Conservation (phyloP, 2,888 invertebrate genomes). For the Cistogaster globosa region DNA sequence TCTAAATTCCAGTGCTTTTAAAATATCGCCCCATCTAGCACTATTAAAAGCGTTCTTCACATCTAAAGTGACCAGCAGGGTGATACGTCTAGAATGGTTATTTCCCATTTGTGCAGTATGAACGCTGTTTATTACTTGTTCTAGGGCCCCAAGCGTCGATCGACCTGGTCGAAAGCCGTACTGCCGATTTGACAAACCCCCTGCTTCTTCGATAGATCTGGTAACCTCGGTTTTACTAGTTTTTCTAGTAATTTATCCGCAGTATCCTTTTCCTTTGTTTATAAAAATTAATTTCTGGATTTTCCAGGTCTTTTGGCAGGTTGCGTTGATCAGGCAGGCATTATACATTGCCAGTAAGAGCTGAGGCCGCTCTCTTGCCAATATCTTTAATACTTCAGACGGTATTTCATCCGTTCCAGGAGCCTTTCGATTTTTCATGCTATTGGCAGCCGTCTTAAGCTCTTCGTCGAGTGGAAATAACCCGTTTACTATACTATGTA, state of each 20-base stretch:
- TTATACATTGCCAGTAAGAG: too few relatives aligned
- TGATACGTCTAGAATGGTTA: background rate
- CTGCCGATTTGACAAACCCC: background rate
- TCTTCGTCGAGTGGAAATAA: too few relatives aligned
- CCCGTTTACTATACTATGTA: too few relatives aligned
- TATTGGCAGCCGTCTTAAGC: too few relatives aligned
- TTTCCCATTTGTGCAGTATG: background rate
- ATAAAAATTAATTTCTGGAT: background rate
- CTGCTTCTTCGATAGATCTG: background rate
- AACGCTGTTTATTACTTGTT: background rate
- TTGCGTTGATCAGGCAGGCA: slow-evolving; percentile 5
- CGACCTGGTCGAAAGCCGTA: background rate
- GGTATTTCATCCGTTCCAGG: background rate
- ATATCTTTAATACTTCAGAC: slow-evolving; percentile 1
- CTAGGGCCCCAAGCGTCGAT: background rate
- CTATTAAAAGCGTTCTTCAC: too few relatives aligned
- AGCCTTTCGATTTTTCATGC: background rate
- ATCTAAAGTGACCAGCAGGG: too few relatives aligned
- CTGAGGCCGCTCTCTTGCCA: too few relatives aligned
- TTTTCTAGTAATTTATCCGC: too few relatives aligned
- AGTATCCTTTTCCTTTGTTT: background rate
- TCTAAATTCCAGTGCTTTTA: too few relatives aligned
- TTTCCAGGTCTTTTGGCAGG: slow-evolving; percentile 18
- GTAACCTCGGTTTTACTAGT: too few relatives aligned
- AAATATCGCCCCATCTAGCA: too few relatives aligned